phyloP scores from a whole-genome alignment of 2,113 vertebrate genomes.

The Lophura nycthemera region DNA sequence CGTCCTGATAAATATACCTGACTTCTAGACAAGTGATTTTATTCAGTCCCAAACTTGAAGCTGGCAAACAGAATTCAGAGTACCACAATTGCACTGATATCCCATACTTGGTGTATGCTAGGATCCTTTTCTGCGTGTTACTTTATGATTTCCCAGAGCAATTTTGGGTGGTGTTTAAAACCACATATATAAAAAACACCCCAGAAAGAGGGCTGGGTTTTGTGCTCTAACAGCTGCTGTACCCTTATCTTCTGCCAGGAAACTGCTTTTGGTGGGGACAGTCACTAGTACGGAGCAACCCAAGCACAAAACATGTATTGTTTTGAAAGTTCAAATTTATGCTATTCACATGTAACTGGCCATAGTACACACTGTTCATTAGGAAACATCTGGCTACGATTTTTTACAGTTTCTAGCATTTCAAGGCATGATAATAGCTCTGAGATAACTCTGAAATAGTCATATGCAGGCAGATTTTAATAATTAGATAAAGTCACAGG shows the following conservation, averaged over 20 bases:
- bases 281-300: slow-evolving; percentile 25
- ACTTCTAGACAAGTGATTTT: not conserved
- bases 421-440: slow-evolving; percentile 31
- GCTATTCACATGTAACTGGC: slow-evolving; percentile 15
- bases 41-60: not conserved
- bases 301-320: not conserved
- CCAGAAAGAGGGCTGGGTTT: not conserved
- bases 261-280: slow-evolving; percentile 46
- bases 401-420: slow-evolving; percentile 58
- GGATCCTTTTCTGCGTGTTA: not conserved
- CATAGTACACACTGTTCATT: not conserved
- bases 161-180: not conserved
- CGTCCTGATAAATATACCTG: not conserved
- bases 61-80: not conserved
- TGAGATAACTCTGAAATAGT: slow-evolving; percentile 28
- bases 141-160: not conserved
- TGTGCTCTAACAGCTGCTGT: not conserved
- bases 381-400: slow-evolving; percentile 72
- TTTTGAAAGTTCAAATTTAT: slow-evolving; percentile 56
- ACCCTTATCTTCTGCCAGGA: slow-evolving; percentile 19
- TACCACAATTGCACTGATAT: not conserved
- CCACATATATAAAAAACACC: not conserved
- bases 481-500: not conserved
- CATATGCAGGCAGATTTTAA: not conserved
- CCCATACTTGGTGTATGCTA: not conserved